phyloP scores from a whole-genome alignment of 2,113 vertebrate genomes.

The Oreotragus oreotragus region DNA sequence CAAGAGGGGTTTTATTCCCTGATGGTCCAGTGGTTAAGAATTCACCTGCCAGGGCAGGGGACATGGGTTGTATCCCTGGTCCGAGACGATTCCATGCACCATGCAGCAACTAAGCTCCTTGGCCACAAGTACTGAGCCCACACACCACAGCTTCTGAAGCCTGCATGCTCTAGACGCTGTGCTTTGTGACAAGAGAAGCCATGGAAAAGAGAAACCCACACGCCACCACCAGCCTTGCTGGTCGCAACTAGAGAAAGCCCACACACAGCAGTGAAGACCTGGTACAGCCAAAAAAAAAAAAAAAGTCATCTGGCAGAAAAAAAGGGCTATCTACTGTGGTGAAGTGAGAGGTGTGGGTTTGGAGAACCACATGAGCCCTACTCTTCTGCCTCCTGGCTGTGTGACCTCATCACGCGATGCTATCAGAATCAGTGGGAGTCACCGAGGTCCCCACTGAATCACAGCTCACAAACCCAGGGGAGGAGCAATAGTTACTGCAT shows the following conservation, averaged over 20 bases:
- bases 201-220: not conserved
- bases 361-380: not conserved
- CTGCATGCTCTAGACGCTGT: not conserved
- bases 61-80: not conserved
- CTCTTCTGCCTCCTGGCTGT: not conserved
- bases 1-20: not conserved
- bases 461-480: not conserved
- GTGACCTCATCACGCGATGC: not conserved
- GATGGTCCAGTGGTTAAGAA: not conserved
- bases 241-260: not conserved
- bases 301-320: not conserved
- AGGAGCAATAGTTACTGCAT: not conserved
- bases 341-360: accelerated
- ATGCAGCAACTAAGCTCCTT: not conserved
- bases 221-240: not conserved
- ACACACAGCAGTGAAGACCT: not conserved
- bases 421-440: not conserved
- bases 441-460: not conserved
- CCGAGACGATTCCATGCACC: not conserved
- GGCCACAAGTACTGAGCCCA: not conserved
- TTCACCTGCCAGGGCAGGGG: not conserved
- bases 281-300: not conserved
- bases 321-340: accelerated
- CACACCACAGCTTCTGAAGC: not conserved
- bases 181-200: accelerated